Percentiles rank a stretch among this genome's conserved stretches.
These are phyloP conservation scores for Orcinus orca DNA, from an alignment of 2,113 vertebrate species.

Conservation along the genomic window DNA sequence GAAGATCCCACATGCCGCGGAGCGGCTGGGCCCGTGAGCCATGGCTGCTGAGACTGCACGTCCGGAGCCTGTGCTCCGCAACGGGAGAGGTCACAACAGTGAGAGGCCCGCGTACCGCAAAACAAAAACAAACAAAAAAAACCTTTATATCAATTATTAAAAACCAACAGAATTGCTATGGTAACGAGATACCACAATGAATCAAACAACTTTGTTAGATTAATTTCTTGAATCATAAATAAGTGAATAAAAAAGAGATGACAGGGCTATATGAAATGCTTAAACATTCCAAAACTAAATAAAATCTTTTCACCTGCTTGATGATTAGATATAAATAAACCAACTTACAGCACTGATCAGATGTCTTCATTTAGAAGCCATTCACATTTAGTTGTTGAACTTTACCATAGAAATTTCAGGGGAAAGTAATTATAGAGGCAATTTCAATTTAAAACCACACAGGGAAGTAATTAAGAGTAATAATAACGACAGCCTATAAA, in stretches of 20 bases:
- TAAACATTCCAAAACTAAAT: constrained; percentile 44
- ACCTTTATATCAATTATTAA: constrained; percentile 77
- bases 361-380: constrained; percentile 58
- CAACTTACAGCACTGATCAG: constrained; percentile 10
- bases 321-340: constrained; percentile 38
- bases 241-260: constrained; percentile 46
- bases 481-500: constrained; percentile 67
- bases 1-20: no score
- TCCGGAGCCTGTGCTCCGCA: no score
- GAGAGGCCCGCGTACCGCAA: no score
- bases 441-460: constrained; percentile 54
- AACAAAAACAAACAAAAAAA: neutral
- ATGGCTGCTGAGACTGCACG: no score
- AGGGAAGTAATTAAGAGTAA: constrained; percentile 67
- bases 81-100: no score
- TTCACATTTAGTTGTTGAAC: constrained; percentile 40
- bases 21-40: no score
- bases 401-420: constrained; percentile 55
- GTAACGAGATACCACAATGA: constrained; percentile 59
- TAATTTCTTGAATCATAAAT: constrained; percentile 50
- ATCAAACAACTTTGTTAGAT: constrained; percentile 35
- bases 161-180: constrained; percentile 70
- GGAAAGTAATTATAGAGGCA: constrained; percentile 56
- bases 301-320: neutral
- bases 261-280: neutral